phyloP scores from a whole-genome alignment of 2,797 vertebrate species.

The Amblyraja radiata region DNA sequence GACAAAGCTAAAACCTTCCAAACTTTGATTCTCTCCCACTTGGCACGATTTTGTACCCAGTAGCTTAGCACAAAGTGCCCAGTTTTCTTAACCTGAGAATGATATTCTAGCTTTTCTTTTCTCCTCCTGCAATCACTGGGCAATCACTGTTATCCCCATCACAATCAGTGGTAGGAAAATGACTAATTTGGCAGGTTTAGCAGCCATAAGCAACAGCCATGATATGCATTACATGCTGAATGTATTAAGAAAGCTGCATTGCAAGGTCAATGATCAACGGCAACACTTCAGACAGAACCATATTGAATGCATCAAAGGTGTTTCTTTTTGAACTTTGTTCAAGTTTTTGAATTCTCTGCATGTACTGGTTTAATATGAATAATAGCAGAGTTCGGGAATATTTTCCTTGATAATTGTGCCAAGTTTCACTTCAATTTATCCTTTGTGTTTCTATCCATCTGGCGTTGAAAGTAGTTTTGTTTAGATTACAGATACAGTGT shows the following conservation, averaged over 20 bases:
- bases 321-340: conserved; percentile 15
- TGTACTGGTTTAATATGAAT: not conserved
- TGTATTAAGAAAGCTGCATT: not conserved
- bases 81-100: not conserved
- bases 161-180: not conserved
- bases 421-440: conserved; percentile 9
- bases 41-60: conserved; percentile 16
- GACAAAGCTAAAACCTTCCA: not conserved
- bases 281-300: not conserved
- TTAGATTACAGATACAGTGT: no score
- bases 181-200: not conserved
- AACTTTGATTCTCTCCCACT: not conserved
- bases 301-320: not conserved
- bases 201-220: not conserved
- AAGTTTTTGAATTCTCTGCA: not conserved
- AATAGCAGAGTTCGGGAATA: not conserved
- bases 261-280: not conserved
- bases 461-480: not conserved
- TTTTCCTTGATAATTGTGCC: conserved; percentile 14
- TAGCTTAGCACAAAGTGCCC: not conserved
- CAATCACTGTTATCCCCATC: not conserved
- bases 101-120: not conserved
- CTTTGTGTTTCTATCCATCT: not conserved
- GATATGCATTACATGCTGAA: not conserved
- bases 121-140: not conserved